Conservation (phyloP, 2,113 vertebrate species). For the Apteryx owenii region DNA sequence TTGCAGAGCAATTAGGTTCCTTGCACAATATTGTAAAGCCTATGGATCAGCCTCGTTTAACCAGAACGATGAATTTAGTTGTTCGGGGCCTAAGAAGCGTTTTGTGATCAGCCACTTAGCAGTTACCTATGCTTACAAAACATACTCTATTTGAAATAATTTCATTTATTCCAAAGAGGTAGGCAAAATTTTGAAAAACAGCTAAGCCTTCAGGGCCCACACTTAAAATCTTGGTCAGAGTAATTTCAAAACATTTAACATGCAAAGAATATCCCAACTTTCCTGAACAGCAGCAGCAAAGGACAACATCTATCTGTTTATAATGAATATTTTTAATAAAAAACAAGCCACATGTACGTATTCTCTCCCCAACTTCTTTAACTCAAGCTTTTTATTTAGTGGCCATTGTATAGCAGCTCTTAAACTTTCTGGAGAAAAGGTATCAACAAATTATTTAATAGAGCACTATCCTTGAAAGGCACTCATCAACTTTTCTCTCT, state of each 20-base stretch:
- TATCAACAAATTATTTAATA: neutral
- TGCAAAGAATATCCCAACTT: neutral
- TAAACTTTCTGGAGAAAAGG: neutral
- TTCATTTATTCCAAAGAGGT: neutral
- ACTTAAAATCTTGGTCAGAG: neutral
- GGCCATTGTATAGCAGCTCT: neutral
- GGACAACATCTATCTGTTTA: neutral
- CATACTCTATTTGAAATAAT: neutral
- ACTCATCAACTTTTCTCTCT: neutral
- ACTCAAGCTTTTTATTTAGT: neutral
- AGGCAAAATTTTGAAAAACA: neutral
- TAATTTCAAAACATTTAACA: neutral
- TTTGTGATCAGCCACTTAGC: slow-evolving; percentile 6
- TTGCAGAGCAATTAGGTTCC: slow-evolving; percentile 21
- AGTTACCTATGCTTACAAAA: slow-evolving; percentile 10
- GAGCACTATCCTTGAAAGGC: neutral
- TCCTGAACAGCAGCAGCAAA: neutral
- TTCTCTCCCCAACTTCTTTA: neutral
- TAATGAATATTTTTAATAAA: neutral
- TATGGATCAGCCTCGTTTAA: neutral
- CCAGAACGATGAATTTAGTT: neutral
- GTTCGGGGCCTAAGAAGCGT: neutral
- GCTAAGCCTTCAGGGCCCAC: neutral
- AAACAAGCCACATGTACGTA: neutral
- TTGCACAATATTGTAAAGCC: slow-evolving; percentile 2